These are phyloP conservation scores for Chelon auratus DNA, from an alignment of 2,797 vertebrate species.

Conservation along the genomic window DNA sequence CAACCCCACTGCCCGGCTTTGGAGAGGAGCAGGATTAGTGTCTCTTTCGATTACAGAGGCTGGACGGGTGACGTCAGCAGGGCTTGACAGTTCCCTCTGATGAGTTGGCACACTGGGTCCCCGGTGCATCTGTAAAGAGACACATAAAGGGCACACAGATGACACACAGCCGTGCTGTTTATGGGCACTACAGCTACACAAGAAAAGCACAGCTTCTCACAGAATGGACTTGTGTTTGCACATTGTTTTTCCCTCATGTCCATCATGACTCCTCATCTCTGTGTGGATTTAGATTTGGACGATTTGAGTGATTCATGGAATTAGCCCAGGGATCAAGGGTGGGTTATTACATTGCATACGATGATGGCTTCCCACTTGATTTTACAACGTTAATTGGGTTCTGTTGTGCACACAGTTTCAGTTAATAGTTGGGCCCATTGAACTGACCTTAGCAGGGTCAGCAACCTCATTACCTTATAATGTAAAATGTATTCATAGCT, in stretches of 20 bases:
- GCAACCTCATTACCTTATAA: too few species aligned
- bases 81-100: constrained; percentile 68
- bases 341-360: constrained; percentile 40
- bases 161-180: background rate
- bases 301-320: constrained; percentile 72
- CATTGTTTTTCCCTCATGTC: constrained; percentile 3
- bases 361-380: too few species aligned
- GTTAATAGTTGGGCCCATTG: too few species aligned
- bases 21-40: constrained; percentile 87
- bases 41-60: constrained; percentile 84
- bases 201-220: background rate
- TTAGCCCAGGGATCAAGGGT: constrained; percentile 83
- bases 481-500: too few species aligned
- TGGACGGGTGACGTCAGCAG: constrained; percentile 79
- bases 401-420: too few species aligned
- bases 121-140: constrained; percentile 54
- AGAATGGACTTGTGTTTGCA: constrained; percentile 8
- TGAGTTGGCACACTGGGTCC: constrained; percentile 62
- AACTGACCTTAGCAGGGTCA: too few species aligned
- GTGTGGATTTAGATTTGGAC: constrained; percentile 84
- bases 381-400: too few species aligned
- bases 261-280: constrained; percentile 12
- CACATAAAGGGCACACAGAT: constrained; percentile 39
- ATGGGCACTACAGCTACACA: background rate
- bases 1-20: constrained; percentile 91